Base-by-base conservation (phyloP, 2,888 invertebrate genomes). In the Synanthedon andrenaeformis region DNA sequence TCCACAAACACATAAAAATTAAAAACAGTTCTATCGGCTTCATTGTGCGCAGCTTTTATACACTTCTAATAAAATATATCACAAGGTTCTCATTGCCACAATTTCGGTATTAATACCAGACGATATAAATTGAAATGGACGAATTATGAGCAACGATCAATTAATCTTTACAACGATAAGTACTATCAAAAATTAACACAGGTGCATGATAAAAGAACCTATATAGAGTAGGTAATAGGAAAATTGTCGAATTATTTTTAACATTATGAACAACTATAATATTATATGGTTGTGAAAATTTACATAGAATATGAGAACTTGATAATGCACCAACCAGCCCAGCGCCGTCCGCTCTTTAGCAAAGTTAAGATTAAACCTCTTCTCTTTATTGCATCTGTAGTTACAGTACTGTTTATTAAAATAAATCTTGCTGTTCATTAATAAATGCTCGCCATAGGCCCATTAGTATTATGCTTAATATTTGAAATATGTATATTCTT, bases 151-250 rank as follows among this genome's bases (percentile, higher is more conserved):
- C 13, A 45, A 8, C 45, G 45, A 45, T 12, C 45, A 45, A 45
- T 45, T 49, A 49, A 49, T 49, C 49, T 49, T 19, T 59, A 23
- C 59, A 59, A 62, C 62, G 78, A 82, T 82, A 80, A 54, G 45
- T 17, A 56, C 55, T 81, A 82, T 81, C 77, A 60, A 17, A 55
- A 74, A 70, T 69, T 69, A 70, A 67, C 63, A 70, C 80, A 82
- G 80, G 81, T 82, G 79, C 62, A 53, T 59, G 79, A 79, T 82
- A 75, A 70, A 50, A 23, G 41, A 53, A 23, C 4, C 23, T 23
- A 23, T 23, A 52, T 49, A 58, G 54, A 35, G 28, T 35, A 35
- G 28, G 28, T 35, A 8, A 6, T 35, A 35, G 8, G 8, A 35
- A 35, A 8, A 35, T 35, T 35, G 28, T 35, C 8, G 28, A 45